Conservation (phyloP, 2,888 invertebrate genomes). For the Spisula solida region DNA sequence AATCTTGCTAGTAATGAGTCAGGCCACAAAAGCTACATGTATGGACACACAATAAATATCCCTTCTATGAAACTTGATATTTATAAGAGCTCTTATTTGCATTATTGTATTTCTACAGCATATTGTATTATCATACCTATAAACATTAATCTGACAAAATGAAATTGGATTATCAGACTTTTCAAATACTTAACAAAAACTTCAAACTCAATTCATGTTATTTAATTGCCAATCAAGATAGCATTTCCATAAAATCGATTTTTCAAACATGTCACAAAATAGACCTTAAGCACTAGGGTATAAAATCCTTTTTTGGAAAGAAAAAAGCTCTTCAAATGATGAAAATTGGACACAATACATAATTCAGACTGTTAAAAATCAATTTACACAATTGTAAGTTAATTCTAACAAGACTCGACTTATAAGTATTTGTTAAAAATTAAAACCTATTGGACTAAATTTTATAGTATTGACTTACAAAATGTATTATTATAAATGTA, state of each 20-base stretch:
- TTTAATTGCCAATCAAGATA: constrained; percentile 5
- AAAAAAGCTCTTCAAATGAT: not conserved
- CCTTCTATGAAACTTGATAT: not conserved
- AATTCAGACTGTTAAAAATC: no score
- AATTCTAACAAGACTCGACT: no score
- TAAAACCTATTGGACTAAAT: no score
- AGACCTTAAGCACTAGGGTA: not conserved
- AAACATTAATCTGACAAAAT: not conserved
- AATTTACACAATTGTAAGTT: no score
- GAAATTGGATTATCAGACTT: constrained; percentile 6
- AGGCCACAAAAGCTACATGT: not conserved
- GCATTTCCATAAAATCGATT: not conserved
- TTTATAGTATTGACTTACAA: no score
- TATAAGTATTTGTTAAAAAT: no score
- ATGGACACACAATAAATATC: not conserved
- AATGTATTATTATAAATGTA: no score
- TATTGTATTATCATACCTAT: not conserved
- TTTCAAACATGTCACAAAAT: not conserved
- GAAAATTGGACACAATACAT: not conserved
- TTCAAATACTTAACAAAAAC: constrained; percentile 23
- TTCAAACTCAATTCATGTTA: not conserved
- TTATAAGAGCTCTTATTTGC: not conserved
- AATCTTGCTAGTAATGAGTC: not conserved
- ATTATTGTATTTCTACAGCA: not conserved
- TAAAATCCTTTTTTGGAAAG: not conserved